Evolutionary conservation across 2,113 vertebrate genomes (phyloP), one percentile per base, ranked within the genome.

Genomic region (Puffinus mauretanicus): DNA sequence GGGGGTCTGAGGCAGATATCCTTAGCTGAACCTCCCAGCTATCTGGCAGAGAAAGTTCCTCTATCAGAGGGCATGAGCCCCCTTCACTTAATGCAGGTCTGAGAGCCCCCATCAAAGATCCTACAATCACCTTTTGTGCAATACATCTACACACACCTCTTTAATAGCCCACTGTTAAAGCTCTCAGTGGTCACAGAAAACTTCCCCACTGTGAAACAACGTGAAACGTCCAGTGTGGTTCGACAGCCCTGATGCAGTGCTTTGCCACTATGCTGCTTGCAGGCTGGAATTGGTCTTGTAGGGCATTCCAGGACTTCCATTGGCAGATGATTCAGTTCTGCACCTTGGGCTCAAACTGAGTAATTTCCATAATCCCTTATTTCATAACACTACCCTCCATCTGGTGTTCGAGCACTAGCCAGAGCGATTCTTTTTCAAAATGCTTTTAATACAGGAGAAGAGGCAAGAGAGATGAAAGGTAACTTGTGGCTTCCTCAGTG

Each of bases 61-160:
- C 42, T 30, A 1, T 3, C 12, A 79, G 21, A 71, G 30, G 10
- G 14, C 21, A 87, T 0, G 0, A 75, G 34, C 5, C 6, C 20
- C 38, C 30, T 72, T 61, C 7, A 40, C 46, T 61, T 27, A n/a
- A 18, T 18, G 29, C 0, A 4, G 18, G 9, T 60, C 46, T 51
- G 20, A 65, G 36, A 94, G 51, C 10, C 17, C 26, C 11, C 86
- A 34, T 6, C 36, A n/a, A 55, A 47, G 26, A 22, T 80, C 1
- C 20, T 20, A 16, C 0, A 8, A 57, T 15, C 16, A 40, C 14
- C 10, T 66, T 17, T 32, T 19, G 13, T 36, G 44, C 8, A 47
- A 57, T 22, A 65, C 24, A 49, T 10, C 21, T 14, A 30, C 3
- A 13, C 1, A 1, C 16, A 32, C 9, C 20, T 40, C 7, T 19